Evolutionary conservation across 2,797 vertebrate species (phyloP).

Genomic region (Poeciliopsis gracilis): DNA sequence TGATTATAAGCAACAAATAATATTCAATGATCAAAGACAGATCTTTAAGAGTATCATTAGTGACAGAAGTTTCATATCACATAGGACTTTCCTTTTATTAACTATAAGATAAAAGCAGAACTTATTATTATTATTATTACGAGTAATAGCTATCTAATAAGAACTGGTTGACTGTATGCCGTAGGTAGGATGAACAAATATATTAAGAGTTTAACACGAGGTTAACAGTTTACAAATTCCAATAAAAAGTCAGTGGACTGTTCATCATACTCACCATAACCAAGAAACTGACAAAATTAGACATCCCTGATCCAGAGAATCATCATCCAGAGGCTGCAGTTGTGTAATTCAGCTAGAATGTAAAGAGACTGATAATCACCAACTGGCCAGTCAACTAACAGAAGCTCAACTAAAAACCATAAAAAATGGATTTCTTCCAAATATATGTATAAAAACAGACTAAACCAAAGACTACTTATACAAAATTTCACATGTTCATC

Average conservation of each 20-base stretch:
- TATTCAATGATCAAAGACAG: neutral
- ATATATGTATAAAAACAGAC: neutral
- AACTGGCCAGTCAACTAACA: neutral
- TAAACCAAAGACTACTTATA: neutral
- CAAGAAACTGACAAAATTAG: neutral
- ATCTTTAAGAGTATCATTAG: neutral
- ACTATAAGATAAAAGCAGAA: neutral
- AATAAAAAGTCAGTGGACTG: neutral
- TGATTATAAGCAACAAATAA: conserved; percentile 72
- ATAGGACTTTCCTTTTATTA: neutral
- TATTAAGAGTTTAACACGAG: neutral
- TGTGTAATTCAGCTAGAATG: neutral
- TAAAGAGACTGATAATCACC: neutral
- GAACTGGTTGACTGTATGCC: neutral
- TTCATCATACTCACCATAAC: neutral
- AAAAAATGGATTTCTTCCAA: neutral
- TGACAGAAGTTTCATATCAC: neutral
- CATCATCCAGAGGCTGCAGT: neutral
- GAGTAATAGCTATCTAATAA: neutral
- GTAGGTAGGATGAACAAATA: neutral
- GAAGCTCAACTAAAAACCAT: neutral
- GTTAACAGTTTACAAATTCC: neutral
- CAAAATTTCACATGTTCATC: neutral
- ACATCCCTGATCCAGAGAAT: neutral
- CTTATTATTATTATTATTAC: no score